phyloP scores from a whole-genome alignment of 1,140 invertebrate species.

The Lineus longissimus region DNA sequence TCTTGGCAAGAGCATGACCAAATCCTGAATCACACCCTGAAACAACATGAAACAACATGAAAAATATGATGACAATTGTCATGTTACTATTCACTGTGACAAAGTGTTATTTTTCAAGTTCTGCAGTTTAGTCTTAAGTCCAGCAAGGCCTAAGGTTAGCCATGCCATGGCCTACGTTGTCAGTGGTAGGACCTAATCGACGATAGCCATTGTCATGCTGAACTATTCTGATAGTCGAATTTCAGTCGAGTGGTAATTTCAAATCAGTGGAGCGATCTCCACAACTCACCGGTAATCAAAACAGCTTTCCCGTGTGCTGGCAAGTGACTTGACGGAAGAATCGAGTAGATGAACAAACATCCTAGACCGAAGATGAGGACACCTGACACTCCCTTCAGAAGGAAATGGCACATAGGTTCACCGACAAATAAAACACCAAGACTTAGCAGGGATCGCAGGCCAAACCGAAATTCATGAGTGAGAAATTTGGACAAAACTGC shows the following conservation, averaged over 20 bases:
- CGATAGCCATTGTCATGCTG: no score
- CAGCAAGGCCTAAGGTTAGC: no score
- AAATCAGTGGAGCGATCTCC: no score
- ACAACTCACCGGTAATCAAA: slow-evolving; percentile 44
- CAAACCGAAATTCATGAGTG: slow-evolving; percentile 49
- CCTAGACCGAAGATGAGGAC: slow-evolving; percentile 40
- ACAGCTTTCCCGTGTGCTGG: slow-evolving; percentile 43
- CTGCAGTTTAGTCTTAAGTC: no score
- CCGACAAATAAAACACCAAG: slow-evolving; percentile 45
- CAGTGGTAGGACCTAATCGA: no score
- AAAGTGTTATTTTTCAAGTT: no score
- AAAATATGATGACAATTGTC: background rate
- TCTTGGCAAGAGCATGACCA: slow-evolving; percentile 54
- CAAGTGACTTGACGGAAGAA: slow-evolving; percentile 45
- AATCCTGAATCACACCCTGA: slow-evolving; percentile 59
- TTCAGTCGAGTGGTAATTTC: no score
- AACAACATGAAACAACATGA: no score
- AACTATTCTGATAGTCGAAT: no score
- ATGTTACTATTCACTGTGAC: no score
- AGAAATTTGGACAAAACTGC: slow-evolving; percentile 50
- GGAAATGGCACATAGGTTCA: slow-evolving; percentile 50
- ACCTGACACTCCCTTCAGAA: slow-evolving; percentile 47
- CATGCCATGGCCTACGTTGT: no score
- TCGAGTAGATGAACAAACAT: slow-evolving; percentile 46
- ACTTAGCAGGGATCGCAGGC: slow-evolving; percentile 46